A percentile compares a stretch with the other conserved stretches of the same genome.
Evolutionary conservation across 2,888 invertebrate species (phyloP).

Genomic region (Rotaria socialis): DNA sequence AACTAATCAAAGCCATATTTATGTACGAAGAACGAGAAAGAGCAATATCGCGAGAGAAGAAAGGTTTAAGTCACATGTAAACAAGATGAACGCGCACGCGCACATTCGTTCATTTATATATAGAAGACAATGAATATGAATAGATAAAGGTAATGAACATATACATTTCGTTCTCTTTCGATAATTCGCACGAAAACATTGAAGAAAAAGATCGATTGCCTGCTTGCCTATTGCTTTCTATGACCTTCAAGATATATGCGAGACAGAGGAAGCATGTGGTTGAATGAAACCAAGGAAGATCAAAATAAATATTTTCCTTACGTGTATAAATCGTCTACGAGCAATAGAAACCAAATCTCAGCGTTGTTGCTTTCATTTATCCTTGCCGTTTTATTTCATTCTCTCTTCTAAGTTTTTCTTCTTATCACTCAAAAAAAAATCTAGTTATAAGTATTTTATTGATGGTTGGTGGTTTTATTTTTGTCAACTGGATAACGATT

Average conservation of each 20-base stretch:
- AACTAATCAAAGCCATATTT: constrained; percentile 22
- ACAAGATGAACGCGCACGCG: background rate
- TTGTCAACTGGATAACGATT: background rate
- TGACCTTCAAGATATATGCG: background rate
- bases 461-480: background rate
- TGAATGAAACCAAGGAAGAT: constrained; percentile 9
- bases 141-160: background rate
- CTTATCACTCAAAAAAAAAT: background rate
- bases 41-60: background rate
- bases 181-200: constrained; percentile 13
- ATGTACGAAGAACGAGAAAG: background rate
- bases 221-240: background rate
- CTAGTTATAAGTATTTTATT: constrained; percentile 9
- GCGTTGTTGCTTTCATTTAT: background rate
- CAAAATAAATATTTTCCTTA: constrained; percentile 23
- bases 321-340: background rate
- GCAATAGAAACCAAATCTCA: background rate
- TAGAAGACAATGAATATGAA: constrained; percentile 3
- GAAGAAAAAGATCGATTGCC: background rate
- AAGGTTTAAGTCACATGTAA: constrained; percentile 16
- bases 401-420: background rate
- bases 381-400: background rate
- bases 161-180: background rate
- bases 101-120: background rate
- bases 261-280: background rate